These are phyloP conservation scores for Orientallactaga bullata DNA, from an alignment of 2,113 vertebrate genomes.

Conservation along the genomic window DNA sequence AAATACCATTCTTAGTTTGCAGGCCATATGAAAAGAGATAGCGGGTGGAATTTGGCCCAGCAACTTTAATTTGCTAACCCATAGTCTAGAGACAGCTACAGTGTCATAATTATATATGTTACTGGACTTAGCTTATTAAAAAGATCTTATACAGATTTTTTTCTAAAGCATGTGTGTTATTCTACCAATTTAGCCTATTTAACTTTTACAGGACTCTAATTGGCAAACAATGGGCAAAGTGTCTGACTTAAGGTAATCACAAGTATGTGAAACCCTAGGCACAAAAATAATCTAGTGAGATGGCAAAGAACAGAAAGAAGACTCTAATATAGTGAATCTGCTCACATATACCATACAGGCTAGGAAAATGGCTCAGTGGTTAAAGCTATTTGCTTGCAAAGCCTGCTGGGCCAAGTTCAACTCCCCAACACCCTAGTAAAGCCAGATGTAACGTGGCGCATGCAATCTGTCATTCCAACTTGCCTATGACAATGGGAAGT, in stretches of 20 bases:
- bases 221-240: not conserved
- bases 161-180: not conserved
- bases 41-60: not conserved
- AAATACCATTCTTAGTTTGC: not conserved
- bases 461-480: too few species aligned
- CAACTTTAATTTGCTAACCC: not conserved
- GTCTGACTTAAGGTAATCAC: not conserved
- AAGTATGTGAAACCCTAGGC: not conserved
- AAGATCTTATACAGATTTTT: not conserved
- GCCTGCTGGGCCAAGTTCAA: too few species aligned
- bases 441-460: too few species aligned
- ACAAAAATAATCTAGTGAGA: constrained; percentile 1
- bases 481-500: too few species aligned
- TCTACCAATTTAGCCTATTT: not conserved
- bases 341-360: not conserved
- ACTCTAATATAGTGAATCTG: not conserved
- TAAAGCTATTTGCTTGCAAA: too few species aligned
- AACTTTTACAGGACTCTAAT: not conserved
- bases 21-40: not conserved
- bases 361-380: too few species aligned
- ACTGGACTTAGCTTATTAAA: not conserved
- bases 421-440: too few species aligned
- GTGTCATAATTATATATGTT: not conserved
- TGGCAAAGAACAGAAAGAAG: not conserved
- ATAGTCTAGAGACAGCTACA: not conserved